Conservation (phyloP, 2,113 vertebrate genomes). For the Dasyprocta punctata region DNA sequence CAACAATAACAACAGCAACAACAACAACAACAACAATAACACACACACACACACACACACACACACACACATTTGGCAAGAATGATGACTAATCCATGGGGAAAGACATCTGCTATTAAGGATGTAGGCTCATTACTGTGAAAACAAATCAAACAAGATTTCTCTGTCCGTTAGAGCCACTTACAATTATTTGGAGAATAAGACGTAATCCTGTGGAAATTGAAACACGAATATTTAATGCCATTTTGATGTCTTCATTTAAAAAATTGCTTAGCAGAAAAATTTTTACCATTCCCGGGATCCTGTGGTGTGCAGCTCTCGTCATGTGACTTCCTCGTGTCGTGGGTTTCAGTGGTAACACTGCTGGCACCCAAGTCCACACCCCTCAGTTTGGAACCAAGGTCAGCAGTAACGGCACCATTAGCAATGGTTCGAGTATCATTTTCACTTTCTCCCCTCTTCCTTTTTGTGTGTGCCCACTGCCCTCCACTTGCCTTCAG, state of each 20-base stretch:
- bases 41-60: not conserved
- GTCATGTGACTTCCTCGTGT: not conserved
- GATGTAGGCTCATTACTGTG: not conserved
- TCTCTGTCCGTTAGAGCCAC: not conserved
- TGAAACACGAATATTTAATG: not conserved
- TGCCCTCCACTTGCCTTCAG: too few relatives aligned
- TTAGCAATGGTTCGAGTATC: not conserved
- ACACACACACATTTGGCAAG: not conserved
- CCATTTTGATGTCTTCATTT: constrained; percentile 34
- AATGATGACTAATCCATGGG: not conserved
- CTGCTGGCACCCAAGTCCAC: not conserved
- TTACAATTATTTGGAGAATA: not conserved
- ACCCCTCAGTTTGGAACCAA: not conserved
- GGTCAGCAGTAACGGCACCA: not conserved
- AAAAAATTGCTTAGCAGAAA: constrained; percentile 2
- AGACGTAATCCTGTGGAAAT: not conserved
- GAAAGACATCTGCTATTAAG: not conserved
- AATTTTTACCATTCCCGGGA: not conserved
- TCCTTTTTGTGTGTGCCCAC: not conserved
- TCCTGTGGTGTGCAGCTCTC: not conserved
- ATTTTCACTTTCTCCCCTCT: not conserved
- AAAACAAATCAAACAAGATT: constrained; percentile 6
- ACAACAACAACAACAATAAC: too few relatives aligned
- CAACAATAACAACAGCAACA: not conserved
- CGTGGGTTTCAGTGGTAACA: not conserved